A percentile compares a stretch with the other conserved stretches of the same genome.
Conservation (phyloP, 2,113 vertebrate genomes). For the Malurus alboscapulatus region DNA sequence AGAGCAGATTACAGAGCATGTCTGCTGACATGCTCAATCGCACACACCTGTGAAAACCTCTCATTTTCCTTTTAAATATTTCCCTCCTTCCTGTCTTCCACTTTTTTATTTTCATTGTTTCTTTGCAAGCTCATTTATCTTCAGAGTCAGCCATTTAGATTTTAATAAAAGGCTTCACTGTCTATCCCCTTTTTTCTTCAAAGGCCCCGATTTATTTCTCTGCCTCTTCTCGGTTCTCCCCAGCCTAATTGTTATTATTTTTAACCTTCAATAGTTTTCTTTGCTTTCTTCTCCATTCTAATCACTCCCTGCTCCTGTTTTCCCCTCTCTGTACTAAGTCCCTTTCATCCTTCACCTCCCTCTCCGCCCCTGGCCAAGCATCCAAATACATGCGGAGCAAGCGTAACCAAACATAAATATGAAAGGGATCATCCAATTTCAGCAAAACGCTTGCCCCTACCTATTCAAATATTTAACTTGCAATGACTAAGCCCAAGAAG, state of each 20-base stretch:
- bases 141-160: slow-evolving; percentile 7
- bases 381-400: background rate
- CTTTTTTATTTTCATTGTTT: slow-evolving; percentile 24
- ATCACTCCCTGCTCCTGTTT: background rate
- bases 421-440: slow-evolving; percentile 46
- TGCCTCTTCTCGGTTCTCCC: background rate
- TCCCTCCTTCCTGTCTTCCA: background rate
- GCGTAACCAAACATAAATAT: slow-evolving; percentile 13
- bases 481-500: slow-evolving; percentile 8
- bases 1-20: slow-evolving; percentile 1
- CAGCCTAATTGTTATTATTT: slow-evolving; percentile 49
- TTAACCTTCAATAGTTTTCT: slow-evolving; percentile 13
- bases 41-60: background rate
- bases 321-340: background rate
- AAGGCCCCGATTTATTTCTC: slow-evolving; percentile 20
- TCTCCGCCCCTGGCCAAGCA: background rate
- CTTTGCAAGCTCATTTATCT: slow-evolving; percentile 24
- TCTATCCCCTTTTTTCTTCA: slow-evolving; percentile 30
- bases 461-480: slow-evolving; percentile 53
- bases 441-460: slow-evolving; percentile 13
- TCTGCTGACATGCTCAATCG: background rate
- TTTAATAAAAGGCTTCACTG: slow-evolving; percentile 50
- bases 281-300: slow-evolving; percentile 6
- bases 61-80: slow-evolving; percentile 27
- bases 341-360: slow-evolving; percentile 34